Evolutionary conservation across 2,113 vertebrate genomes (phyloP).

Genomic region (Rissa tridactyla): DNA sequence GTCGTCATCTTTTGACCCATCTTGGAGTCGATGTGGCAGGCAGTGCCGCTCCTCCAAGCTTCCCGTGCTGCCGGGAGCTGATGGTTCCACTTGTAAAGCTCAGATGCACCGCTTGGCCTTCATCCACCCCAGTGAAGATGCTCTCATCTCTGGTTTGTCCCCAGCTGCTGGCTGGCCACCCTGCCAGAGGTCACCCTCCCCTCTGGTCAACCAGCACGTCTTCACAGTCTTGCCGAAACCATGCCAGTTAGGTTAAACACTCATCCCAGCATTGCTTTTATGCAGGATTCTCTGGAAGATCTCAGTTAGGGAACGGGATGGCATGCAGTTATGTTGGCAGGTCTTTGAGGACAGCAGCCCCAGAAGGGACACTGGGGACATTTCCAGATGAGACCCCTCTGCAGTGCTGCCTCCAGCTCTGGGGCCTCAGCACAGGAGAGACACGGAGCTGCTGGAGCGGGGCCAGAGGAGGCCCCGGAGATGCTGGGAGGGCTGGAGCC

Average conservation of each 20-base stretch:
- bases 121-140: fast-evolving
- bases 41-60: background rate
- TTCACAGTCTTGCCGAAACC: background rate
- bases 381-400: background rate
- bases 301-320: background rate
- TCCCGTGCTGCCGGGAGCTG: background rate
- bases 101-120: fast-evolving
- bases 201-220: background rate
- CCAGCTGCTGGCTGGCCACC: background rate
- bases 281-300: background rate
- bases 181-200: background rate
- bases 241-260: fast-evolving
- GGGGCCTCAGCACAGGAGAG: background rate
- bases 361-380: too few relatives aligned
- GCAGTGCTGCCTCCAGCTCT: background rate
- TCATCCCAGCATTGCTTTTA: fast-evolving
- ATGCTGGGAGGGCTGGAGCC: background rate
- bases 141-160: background rate
- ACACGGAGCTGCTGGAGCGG: background rate
- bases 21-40: background rate
- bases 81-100: background rate
- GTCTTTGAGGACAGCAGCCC: background rate
- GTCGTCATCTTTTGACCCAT: background rate
- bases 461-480: fast-evolving
- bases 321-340: background rate